A percentile compares a stretch with the other conserved stretches of the same genome.
Evolutionary conservation across 2,888 invertebrate species (phyloP).

Genomic region (Mylabris sibirica): DNA sequence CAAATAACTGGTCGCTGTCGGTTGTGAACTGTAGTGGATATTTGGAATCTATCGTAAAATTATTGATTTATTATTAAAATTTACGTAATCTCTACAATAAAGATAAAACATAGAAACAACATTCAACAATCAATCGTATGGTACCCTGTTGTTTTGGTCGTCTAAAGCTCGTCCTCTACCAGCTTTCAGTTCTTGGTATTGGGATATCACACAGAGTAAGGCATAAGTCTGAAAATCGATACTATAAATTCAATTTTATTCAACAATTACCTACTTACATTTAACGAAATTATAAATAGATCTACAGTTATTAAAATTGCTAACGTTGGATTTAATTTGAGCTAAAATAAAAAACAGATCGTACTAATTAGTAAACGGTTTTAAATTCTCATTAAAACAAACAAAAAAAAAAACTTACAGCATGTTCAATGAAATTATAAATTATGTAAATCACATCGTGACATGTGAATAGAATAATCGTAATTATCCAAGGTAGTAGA

Average conservation of each 20-base stretch:
- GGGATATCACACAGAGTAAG: constrained; percentile 84
- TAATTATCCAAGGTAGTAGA: constrained; percentile 78
- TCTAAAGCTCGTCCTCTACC: constrained; percentile 77
- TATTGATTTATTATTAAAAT: neutral
- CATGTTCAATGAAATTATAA: constrained; percentile 71
- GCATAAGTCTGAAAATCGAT: constrained; percentile 73
- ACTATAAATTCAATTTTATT: neutral
- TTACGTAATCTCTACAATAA: neutral
- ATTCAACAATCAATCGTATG: constrained; percentile 43
- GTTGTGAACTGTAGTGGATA: constrained; percentile 65
- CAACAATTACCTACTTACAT: constrained; percentile 68
- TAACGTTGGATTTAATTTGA: constrained; percentile 76
- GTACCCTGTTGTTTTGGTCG: constrained; percentile 68
- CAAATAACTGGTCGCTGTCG: constrained; percentile 65
- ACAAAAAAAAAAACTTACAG: constrained; percentile 69
- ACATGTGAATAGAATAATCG: constrained; percentile 70
- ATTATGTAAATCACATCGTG: constrained; percentile 73
- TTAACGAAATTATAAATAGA: constrained; percentile 78
- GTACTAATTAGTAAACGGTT: neutral
- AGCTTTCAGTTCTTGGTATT: constrained; percentile 81
- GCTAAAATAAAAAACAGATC: constrained; percentile 64
- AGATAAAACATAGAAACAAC: constrained; percentile 1
- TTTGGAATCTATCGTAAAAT: constrained; percentile 61
- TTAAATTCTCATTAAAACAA: neutral
- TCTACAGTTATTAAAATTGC: constrained; percentile 80